Percentiles rank a stretch among this genome's conserved stretches.
phyloP scores from a whole-genome alignment of 2,888 invertebrate species.

The Chouioia cunea region DNA sequence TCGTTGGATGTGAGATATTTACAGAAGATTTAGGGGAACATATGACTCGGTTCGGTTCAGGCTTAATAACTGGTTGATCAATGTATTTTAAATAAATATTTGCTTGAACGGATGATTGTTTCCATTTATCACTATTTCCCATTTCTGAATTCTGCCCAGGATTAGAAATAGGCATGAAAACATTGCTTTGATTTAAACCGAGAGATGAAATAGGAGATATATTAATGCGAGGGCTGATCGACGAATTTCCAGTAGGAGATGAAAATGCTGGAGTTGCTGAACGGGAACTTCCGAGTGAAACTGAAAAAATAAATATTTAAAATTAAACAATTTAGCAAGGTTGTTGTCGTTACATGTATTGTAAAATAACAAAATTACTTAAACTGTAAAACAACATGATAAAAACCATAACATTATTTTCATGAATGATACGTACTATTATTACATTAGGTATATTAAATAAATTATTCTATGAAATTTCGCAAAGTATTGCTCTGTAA shows the following conservation, averaged over 20 bases:
- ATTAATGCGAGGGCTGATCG: conserved; percentile 76
- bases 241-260: conserved; percentile 78
- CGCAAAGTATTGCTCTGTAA: no score
- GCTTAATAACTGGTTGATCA: conserved; percentile 72
- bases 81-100: conserved; percentile 68
- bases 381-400: no score
- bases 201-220: conserved; percentile 77
- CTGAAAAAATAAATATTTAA: conserved; percentile 69
- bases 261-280: conserved; percentile 94
- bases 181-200: conserved; percentile 82
- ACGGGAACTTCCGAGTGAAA: conserved; percentile 92
- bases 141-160: conserved; percentile 72
- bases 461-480: no score
- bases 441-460: no score
- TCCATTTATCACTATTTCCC: conserved; percentile 64
- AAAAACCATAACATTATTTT: no score
- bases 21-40: conserved; percentile 72
- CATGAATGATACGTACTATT: no score
- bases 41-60: conserved; percentile 74
- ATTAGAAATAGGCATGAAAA: conserved; percentile 91
- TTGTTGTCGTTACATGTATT: no score
- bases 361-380: no score
- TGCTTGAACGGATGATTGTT: conserved; percentile 68
- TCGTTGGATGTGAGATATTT: conserved; percentile 60
- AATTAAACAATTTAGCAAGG: no score